A percentile compares a stretch with the other conserved stretches of the same genome.
phyloP scores from a whole-genome alignment of 2,888 invertebrate species.

The Sinhomidia bicolor region DNA sequence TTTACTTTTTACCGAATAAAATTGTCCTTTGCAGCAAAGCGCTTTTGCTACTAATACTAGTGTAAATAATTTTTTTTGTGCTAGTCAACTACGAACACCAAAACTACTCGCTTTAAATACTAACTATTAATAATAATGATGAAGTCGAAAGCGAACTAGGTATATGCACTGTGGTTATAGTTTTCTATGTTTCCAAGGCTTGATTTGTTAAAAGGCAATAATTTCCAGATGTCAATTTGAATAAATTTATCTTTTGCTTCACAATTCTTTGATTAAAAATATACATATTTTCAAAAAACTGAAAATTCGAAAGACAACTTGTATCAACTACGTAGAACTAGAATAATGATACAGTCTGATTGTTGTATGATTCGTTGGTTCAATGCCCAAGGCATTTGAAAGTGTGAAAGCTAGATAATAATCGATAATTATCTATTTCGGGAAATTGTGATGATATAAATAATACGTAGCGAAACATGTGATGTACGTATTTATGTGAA shows the following conservation, averaged over 20 bases:
- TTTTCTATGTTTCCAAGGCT: slow-evolving; percentile 20
- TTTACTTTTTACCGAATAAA: background rate
- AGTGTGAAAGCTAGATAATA: background rate
- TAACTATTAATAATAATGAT: background rate
- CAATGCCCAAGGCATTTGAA: background rate
- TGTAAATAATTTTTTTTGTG: background rate
- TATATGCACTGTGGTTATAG: too few relatives aligned
- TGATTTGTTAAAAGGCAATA: slow-evolving; percentile 25
- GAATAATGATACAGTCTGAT: slow-evolving; percentile 31
- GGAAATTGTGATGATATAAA: background rate
- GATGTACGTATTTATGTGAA: background rate
- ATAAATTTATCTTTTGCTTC: background rate
- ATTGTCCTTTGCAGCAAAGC: background rate
- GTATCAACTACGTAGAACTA: slow-evolving; percentile 9
- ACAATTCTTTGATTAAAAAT: background rate
- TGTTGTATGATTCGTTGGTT: slow-evolving; percentile 38
- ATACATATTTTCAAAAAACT: background rate
- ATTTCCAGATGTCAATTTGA: background rate
- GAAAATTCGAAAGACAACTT: slow-evolving; percentile 27
- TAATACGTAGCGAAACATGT: background rate
- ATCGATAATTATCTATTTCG: background rate
- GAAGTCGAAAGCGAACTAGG: background rate
- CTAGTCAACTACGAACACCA: background rate
- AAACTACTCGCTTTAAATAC: background rate
- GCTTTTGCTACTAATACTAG: background rate